Base-by-base conservation (phyloP, 2,888 invertebrate genomes). In the Lymantria monacha region DNA sequence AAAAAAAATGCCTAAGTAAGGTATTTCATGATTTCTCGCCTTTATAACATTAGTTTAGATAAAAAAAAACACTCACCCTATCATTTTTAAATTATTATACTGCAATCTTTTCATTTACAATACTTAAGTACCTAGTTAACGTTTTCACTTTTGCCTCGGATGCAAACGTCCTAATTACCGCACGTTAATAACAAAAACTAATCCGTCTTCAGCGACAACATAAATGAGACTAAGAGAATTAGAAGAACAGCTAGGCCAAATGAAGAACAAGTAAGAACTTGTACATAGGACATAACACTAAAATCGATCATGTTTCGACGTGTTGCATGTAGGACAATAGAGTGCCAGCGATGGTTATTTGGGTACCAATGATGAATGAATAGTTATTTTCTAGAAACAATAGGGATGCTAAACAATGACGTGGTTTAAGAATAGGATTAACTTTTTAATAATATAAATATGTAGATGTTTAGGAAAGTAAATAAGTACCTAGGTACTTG, bases 231-330 rank as follows among this genome's bases (percentile, higher is more conserved):
- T 49, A 33, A 42, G 9, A 46, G 14, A 42, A 45, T 10, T 3
- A 33, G 10, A 10, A 33, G 9, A 33, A 33, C 7, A 33, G 33
- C 33, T 10, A 33, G 9, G 33, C 10, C 42, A 33, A 44, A 48
- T 33, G 36, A 38, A 5, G 38, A 22, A 50, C 61, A 48, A 38
- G 61, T 42, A 51, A 59, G 48, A 45, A 56, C 61, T 46, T 54
- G 61, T 15, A 41, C 13, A 15, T 36, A 15, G 7, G 43, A 36
- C 30, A 36, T 53, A 22, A 15, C 43, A 56, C 33, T 46, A 22
- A 15, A 40, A 44, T 41, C 48, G 45, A 49, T 47, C 61, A 62
- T 48, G 61, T 56, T 52, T 0, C 3, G 12, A 59, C 61, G 15
- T 51, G 61, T 59, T 46, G 31, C 48, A 41, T 30, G 33, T 33